Base-by-base conservation (phyloP, 2,888 invertebrate genomes). In the Oscheius sp. region DNA sequence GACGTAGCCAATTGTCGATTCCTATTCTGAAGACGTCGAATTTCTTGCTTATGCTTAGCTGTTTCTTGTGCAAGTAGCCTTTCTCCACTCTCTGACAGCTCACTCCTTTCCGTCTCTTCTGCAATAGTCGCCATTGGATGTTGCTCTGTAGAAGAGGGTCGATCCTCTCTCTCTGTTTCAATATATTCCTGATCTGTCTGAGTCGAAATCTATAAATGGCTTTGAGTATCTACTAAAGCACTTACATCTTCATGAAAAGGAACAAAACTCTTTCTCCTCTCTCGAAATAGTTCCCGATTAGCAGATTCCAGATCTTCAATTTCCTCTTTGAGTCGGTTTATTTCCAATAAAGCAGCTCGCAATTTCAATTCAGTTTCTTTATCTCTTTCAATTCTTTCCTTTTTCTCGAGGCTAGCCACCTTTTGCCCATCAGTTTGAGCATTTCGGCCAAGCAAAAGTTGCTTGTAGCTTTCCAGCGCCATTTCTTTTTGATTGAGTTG, bases 401-500 rank as follows among this genome's bases (percentile, higher is more conserved):
- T 55, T 33, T 34, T 34, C 12, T 52, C 29, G 33, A 20, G 25
- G 67, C 73, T 27, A 45, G 42, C 42, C 45, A 52, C 57, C 20
- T 27, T 23, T 23, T 46, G 48, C 4, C 17, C 29, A 29, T 8
- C 20, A 3, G 33, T 42, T 17, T 45, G 39, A 6, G 55, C 50
- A 10, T 67, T 75, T 34, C 72, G 74, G 42, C 64, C 71, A 20
- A 66, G 67, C 17, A 85, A 45, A 25, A 84, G 45, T 31, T 70
- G 52, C 25, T 73, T 71, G 69, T 84, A 84, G 53, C 75, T 73
- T 23, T 76, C 76, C 15, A 84, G 73, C 8, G 82, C 78, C 1
- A 64, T 48, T 15, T 84, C 83, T 45, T 82, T 83, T 31, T 78
- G 73, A 20, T 70, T 69, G 34, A 84, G 57, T 73, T 84, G 84